These are phyloP conservation scores for Lepus oiostolus DNA, from an alignment of 2,797 vertebrate species.

Conservation along the genomic window DNA sequence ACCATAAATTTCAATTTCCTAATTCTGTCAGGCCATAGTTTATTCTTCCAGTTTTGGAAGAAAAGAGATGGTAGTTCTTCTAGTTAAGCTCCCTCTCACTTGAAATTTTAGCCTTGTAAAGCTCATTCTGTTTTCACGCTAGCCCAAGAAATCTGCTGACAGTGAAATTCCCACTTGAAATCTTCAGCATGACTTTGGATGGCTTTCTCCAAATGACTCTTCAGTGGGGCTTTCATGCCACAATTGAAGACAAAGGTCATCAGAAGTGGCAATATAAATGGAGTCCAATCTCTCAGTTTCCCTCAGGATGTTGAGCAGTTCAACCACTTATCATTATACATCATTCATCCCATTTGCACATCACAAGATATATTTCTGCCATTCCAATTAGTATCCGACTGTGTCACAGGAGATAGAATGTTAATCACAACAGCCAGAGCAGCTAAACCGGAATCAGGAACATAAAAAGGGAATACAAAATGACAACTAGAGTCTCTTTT, in stretches of 20 bases:
- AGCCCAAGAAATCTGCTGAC: constrained; percentile 76
- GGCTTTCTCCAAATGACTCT: constrained; percentile 80
- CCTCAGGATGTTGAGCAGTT: constrained; percentile 24
- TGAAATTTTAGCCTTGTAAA: constrained; percentile 69
- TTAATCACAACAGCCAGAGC: constrained; percentile 73
- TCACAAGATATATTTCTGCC: constrained; percentile 73
- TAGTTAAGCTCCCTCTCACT: constrained; percentile 73
- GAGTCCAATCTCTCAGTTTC: constrained; percentile 57
- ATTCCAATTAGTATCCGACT: constrained; percentile 78
- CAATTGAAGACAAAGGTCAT: constrained; percentile 79
- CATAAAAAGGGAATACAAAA: constrained; percentile 64
- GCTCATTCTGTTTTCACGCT: constrained; percentile 71
- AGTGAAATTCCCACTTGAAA: constrained; percentile 77
- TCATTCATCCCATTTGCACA: constrained; percentile 75
- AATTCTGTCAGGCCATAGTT: constrained; percentile 30
- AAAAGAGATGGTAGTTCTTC: constrained; percentile 56
- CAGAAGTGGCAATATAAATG: constrained; percentile 76
- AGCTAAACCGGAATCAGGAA: constrained; percentile 50
- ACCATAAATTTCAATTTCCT: constrained; percentile 55
- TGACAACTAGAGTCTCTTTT: constrained; percentile 52
- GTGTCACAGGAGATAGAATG: constrained; percentile 71
- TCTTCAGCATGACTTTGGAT: constrained; percentile 79
- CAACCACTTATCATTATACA: constrained; percentile 60
- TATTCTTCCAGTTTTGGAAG: constrained; percentile 50
- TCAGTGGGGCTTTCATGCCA: constrained; percentile 76